These are phyloP conservation scores for Decapterus maruadsi DNA, from an alignment of 2,797 vertebrate species.

Conservation along the genomic window DNA sequence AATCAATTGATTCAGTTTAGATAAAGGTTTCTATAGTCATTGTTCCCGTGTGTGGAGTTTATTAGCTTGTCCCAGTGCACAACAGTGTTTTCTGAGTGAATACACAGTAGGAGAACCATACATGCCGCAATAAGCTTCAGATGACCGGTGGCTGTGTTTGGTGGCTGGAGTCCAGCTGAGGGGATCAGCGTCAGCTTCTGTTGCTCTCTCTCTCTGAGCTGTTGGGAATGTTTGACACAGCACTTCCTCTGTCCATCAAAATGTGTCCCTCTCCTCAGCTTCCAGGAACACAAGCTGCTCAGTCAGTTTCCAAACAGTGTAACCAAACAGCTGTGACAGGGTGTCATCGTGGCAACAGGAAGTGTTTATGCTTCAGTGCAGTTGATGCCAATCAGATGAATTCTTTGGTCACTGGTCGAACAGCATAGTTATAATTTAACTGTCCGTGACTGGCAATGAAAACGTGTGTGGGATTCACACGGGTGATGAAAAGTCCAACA, in stretches of 20 bases:
- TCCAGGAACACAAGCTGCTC: conserved; percentile 42
- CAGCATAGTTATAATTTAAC: conserved; percentile 35
- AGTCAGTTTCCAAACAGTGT: conserved; percentile 29
- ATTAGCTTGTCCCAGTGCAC: not conserved
- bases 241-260: conserved; percentile 54
- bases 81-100: not conserved
- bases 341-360: conserved; percentile 43
- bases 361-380: conserved; percentile 39
- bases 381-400: conserved; percentile 30
- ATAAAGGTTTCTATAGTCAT: not conserved
- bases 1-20: not conserved
- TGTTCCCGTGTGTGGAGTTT: not conserved
- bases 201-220: conserved; percentile 31
- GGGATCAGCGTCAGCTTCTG: conserved; percentile 13
- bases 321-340: conserved; percentile 27
- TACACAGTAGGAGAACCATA: not conserved
- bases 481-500: conserved; percentile 25
- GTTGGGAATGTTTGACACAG: conserved; percentile 25
- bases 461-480: conserved; percentile 32
- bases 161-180: not conserved
- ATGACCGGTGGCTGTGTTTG: not conserved
- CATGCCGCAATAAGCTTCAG: not conserved
- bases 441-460: conserved; percentile 35
- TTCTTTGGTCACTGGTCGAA: conserved; percentile 13
- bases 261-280: conserved; percentile 41